Evolutionary conservation across 2,888 invertebrate genomes (phyloP).

Genomic region (Oegoconia quadripuncta): DNA sequence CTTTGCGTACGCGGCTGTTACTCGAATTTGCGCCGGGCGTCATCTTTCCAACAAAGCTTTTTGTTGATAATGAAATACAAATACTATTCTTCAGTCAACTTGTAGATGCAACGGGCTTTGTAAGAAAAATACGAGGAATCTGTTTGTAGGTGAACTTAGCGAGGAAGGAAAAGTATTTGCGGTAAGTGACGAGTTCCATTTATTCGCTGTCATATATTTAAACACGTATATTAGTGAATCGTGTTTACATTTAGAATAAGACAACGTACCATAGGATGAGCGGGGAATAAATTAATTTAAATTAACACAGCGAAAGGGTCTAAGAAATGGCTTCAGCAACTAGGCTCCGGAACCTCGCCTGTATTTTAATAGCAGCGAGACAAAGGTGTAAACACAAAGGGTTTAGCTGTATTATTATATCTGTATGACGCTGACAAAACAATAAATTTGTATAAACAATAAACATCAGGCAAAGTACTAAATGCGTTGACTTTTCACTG

Average conservation of each 20-base stretch:
- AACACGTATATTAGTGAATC: conserved; percentile 20
- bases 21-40: conserved; percentile 65
- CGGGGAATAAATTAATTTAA: conserved; percentile 69
- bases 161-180: neutral
- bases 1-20: conserved; percentile 61
- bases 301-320: conserved; percentile 66
- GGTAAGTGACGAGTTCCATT: conserved; percentile 5
- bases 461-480: too few relatives aligned
- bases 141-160: conserved; percentile 28
- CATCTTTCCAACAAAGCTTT: conserved; percentile 72
- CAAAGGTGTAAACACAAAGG: conserved; percentile 65
- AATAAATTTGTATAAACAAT: conserved; percentile 28
- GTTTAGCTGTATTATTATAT: conserved; percentile 54
- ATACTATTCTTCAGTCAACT: conserved; percentile 64
- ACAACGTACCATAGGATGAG: conserved; percentile 54
- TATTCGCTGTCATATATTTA: conserved; percentile 1
- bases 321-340: conserved; percentile 55
- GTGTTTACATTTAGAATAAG: conserved; percentile 36
- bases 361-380: conserved; percentile 61
- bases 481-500: neutral
- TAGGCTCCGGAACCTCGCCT: conserved; percentile 59
- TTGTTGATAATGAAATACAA: conserved; percentile 75
- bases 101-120: conserved; percentile 53
- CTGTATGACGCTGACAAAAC: conserved; percentile 34
- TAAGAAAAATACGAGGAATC: conserved; percentile 48